These are phyloP conservation scores for Lottia gigantea DNA, from an alignment of 2,888 invertebrate genomes.

Conservation along the genomic window DNA sequence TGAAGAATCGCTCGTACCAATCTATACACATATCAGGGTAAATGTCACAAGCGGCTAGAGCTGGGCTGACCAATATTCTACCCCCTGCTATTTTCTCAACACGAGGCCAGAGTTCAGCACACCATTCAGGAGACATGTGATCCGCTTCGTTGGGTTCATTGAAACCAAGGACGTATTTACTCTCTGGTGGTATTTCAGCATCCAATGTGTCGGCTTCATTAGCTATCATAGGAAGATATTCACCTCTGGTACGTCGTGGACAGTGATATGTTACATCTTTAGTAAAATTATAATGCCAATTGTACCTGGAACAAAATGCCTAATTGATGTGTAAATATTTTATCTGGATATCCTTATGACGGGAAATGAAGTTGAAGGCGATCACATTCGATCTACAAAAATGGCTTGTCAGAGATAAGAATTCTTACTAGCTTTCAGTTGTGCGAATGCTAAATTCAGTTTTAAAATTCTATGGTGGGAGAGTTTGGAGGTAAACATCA, in stretches of 20 bases:
- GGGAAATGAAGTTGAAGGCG: no score
- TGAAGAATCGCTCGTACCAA: conserved; percentile 16
- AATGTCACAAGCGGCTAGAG: conserved; percentile 7
- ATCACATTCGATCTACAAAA: no score
- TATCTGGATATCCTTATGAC: no score
- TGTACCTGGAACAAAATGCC: conserved; percentile 12
- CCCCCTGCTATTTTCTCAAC: neutral
- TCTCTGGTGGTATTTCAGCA: neutral
- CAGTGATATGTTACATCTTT: neutral
- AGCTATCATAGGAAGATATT: conserved; percentile 16
- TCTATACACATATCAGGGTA: neutral
- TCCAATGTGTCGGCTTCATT: neutral
- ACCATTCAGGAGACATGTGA: conserved; percentile 13
- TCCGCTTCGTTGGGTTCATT: conserved; percentile 17
- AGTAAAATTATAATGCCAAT: neutral
- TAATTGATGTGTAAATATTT: no score
- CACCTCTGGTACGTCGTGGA: neutral
- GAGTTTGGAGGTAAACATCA: no score
- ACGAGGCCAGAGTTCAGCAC: neutral
- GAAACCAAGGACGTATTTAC: conserved; percentile 11
- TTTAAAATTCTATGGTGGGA: no score
- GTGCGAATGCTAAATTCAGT: no score
- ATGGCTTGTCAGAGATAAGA: no score
- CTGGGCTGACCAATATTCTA: conserved; percentile 10
- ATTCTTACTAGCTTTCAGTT: no score